These are phyloP conservation scores for Drosophila sordidapex DNA, from an alignment of 2,888 invertebrate species.

Conservation along the genomic window DNA sequence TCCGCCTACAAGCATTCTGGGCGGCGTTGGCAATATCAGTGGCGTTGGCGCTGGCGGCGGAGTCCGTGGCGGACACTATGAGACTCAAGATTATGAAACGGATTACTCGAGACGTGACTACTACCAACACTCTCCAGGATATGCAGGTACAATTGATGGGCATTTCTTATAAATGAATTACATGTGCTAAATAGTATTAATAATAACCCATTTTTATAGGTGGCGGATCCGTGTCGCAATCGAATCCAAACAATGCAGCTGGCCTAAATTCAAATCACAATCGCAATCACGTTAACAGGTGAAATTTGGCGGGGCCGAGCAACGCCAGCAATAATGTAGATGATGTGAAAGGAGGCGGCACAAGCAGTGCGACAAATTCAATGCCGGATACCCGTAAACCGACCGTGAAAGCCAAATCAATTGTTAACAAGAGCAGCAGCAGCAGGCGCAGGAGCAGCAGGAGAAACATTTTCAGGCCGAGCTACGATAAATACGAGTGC, in stretches of 20 bases:
- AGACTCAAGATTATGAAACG: constrained; percentile 83
- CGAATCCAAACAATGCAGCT: constrained; percentile 71
- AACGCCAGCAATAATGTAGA: constrained; percentile 66
- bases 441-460: constrained; percentile 17
- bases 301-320: constrained; percentile 81
- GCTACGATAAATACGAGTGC: constrained; percentile 46
- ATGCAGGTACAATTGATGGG: constrained; percentile 76
- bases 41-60: constrained; percentile 58
- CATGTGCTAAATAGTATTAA: background rate
- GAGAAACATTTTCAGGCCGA: constrained; percentile 43
- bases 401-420: constrained; percentile 52
- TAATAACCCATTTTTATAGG: constrained; percentile 30
- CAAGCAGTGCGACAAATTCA: constrained; percentile 58
- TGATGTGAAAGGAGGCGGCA: constrained; percentile 45
- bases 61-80: constrained; percentile 76
- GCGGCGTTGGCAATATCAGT: constrained; percentile 60
- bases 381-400: constrained; percentile 54
- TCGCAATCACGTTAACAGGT: constrained; percentile 85
- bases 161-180: background rate
- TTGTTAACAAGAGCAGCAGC: constrained; percentile 38
- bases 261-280: constrained; percentile 84
- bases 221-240: constrained; percentile 66
- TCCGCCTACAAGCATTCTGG: constrained; percentile 69
- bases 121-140: constrained; percentile 84
- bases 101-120: constrained; percentile 84